phyloP scores from a whole-genome alignment of 2,888 invertebrate genomes.

The Lacanobia wlatinum region DNA sequence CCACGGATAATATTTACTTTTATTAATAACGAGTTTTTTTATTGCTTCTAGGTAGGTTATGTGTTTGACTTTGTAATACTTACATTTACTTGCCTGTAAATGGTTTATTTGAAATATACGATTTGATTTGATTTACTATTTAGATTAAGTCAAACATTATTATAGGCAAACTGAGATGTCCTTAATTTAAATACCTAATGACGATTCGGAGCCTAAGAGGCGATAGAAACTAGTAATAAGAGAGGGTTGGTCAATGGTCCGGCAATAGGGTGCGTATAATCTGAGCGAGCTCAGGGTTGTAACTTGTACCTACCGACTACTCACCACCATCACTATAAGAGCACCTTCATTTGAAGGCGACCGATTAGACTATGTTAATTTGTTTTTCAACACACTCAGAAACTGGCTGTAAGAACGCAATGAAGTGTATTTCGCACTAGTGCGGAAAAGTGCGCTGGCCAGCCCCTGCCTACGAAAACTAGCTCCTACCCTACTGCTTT shows the following conservation, averaged over 20 bases:
- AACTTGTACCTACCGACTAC: background rate
- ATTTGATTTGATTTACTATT: too few relatives aligned
- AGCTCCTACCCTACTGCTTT: too few relatives aligned
- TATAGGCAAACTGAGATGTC: background rate
- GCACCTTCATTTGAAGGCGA: too few relatives aligned
- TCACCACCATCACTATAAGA: too few relatives aligned
- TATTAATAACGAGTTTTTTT: conserved; percentile 28
- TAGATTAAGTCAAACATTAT: background rate
- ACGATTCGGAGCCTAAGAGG: background rate
- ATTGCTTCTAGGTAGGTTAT: background rate
- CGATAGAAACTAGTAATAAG: background rate
- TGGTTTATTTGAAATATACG: too few relatives aligned
- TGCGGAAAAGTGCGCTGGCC: too few relatives aligned
- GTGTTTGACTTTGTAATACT: conserved; percentile 10
- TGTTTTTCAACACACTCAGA: too few relatives aligned
- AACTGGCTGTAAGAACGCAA: too few relatives aligned
- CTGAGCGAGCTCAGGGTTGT: background rate
- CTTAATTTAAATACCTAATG: background rate
- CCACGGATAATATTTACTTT: background rate
- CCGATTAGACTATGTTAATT: too few relatives aligned
- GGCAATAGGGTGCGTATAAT: background rate
- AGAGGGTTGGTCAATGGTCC: background rate
- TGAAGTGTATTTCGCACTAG: too few relatives aligned
- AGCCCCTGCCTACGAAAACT: too few relatives aligned
- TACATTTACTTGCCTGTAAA: background rate